phyloP scores from a whole-genome alignment of 2,113 vertebrate genomes.

The Riparia riparia region DNA sequence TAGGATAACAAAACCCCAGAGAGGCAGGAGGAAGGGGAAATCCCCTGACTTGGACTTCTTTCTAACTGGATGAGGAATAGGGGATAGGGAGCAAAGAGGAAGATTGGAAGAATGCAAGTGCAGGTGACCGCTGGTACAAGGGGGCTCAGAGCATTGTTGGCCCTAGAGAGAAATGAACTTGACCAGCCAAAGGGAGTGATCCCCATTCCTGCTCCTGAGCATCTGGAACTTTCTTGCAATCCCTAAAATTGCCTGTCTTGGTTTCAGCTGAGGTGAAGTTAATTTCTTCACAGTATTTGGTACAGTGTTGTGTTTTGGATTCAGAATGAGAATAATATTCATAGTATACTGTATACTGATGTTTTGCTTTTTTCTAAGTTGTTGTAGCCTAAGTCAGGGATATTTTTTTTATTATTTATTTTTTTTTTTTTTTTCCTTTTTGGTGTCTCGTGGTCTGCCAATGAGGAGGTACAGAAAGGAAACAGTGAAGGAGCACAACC shows the following conservation, averaged over 20 bases:
- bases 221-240: background rate
- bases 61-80: background rate
- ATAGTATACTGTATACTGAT: no score
- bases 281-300: background rate
- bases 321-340: background rate
- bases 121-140: background rate
- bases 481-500: background rate
- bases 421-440: background rate
- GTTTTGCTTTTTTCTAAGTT: background rate
- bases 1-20: background rate
- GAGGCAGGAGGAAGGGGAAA: background rate
- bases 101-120: background rate
- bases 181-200: background rate
- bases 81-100: background rate
- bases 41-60: background rate
- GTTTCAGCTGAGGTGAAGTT: background rate
- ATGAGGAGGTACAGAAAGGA: background rate
- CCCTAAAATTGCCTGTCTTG: background rate
- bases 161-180: background rate
- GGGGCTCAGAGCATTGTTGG: background rate
- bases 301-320: background rate
- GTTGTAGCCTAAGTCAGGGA: background rate
- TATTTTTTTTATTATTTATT: background rate
- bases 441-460: background rate
- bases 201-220: background rate